Evolutionary conservation across 2,888 invertebrate species (phyloP).

Genomic region (Xanthorhoe designata): DNA sequence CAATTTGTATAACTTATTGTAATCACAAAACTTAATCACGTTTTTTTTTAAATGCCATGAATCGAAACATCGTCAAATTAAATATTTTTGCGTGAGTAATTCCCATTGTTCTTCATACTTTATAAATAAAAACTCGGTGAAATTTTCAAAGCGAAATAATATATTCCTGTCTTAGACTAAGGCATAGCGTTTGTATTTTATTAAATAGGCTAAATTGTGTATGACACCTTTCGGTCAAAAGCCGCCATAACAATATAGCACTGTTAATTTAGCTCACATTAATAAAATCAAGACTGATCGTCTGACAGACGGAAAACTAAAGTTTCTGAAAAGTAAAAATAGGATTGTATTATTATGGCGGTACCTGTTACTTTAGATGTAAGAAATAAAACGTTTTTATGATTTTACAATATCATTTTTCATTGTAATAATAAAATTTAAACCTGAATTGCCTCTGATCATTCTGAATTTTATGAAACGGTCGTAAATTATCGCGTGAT

Average conservation of each 20-base stretch:
- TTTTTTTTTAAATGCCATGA: too few species aligned
- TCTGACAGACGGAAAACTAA: slow-evolving; percentile 22
- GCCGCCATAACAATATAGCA: slow-evolving; percentile 44
- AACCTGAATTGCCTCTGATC: too few species aligned
- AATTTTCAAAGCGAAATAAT: slow-evolving; percentile 3
- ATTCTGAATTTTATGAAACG: neutral
- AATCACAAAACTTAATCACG: too few species aligned
- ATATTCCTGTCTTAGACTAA: slow-evolving; percentile 21
- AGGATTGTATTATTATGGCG: slow-evolving; percentile 61
- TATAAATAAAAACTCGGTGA: neutral
- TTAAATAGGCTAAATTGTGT: slow-evolving; percentile 40
- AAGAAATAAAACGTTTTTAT: slow-evolving; percentile 55
- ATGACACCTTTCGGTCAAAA: slow-evolving; percentile 42
- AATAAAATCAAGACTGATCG: slow-evolving; percentile 29
- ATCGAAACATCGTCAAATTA: too few species aligned
- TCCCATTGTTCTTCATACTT: too few species aligned
- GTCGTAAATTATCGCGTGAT: neutral
- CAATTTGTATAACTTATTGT: too few species aligned
- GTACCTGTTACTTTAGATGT: slow-evolving; percentile 56
- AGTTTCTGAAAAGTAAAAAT: slow-evolving; percentile 38
- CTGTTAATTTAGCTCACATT: slow-evolving; percentile 32
- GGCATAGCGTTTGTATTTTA: slow-evolving; percentile 28
- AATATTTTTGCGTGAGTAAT: too few species aligned
- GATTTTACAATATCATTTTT: slow-evolving; percentile 38
- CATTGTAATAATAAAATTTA: neutral